Percentiles rank a stretch among this genome's conserved stretches.
Conservation (phyloP, 2,888 invertebrate species). For the Drosophila hamatofila region DNA sequence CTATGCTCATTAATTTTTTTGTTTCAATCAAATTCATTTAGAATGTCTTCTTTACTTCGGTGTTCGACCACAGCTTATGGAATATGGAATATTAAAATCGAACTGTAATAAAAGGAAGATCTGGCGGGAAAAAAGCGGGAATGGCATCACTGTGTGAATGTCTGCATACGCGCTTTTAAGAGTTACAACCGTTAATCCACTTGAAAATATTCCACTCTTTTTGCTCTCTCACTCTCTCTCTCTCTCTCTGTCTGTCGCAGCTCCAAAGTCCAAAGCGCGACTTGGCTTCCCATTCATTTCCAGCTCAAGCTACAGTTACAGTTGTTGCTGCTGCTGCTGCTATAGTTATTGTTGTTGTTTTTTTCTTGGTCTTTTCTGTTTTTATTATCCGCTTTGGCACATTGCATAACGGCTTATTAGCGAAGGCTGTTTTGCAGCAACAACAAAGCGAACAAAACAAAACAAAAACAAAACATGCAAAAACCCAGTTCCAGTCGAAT, state of each 20-base stretch:
- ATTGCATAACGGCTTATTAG: constrained; percentile 79
- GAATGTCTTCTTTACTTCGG: too few species aligned
- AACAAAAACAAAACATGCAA: constrained; percentile 32
- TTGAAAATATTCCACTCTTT: constrained; percentile 11
- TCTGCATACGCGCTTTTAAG: background rate
- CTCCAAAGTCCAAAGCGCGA: constrained; percentile 56
- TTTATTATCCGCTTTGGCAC: constrained; percentile 64
- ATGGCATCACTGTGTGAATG: background rate
- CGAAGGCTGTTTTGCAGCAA: constrained; percentile 61
- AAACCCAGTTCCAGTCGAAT: constrained; percentile 58
- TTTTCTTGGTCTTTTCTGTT: constrained; percentile 31
- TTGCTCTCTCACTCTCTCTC: constrained; percentile 4
- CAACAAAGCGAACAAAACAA: constrained; percentile 15
- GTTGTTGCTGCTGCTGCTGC: constrained; percentile 31
- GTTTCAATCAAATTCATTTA: too few species aligned
- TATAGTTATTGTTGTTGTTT: background rate
- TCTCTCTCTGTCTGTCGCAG: constrained; percentile 4
- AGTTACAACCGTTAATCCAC: constrained; percentile 25
- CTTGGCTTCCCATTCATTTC: constrained; percentile 44
- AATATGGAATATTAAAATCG: too few species aligned
- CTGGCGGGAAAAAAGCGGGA: background rate
- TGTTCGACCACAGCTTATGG: too few species aligned
- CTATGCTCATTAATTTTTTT: too few species aligned
- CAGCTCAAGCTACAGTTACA: constrained; percentile 47
- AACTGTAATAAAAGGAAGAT: too few species aligned